Conservation (phyloP, 2,888 invertebrate species). For the Oligia latruncula region DNA sequence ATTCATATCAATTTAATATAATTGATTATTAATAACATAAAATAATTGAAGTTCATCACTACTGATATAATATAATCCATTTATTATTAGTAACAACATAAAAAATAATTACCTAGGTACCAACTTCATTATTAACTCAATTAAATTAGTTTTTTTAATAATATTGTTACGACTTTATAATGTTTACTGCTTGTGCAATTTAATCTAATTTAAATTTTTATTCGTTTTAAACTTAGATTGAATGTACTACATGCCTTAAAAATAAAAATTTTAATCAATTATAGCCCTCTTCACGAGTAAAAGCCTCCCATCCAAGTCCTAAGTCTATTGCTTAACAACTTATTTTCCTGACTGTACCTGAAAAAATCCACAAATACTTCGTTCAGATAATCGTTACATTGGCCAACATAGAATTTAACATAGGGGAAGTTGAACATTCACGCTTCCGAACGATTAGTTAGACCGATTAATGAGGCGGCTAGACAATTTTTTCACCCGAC, state of each 20-base stretch:
- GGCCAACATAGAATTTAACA: background rate
- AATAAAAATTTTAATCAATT: no score
- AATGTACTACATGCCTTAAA: background rate
- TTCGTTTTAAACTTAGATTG: background rate
- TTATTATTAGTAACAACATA: background rate
- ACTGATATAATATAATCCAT: background rate
- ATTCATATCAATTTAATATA: background rate
- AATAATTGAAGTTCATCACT: background rate
- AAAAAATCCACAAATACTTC: background rate
- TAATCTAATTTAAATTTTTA: background rate
- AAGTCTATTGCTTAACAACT: background rate
- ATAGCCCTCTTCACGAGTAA: background rate
- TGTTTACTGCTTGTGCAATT: background rate
- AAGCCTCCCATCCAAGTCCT: background rate
- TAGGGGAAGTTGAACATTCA: constrained; percentile 9
- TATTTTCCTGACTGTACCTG: background rate
- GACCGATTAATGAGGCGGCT: background rate
- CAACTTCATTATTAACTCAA: background rate
- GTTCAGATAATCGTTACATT: background rate
- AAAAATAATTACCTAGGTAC: background rate
- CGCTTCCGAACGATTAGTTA: constrained; percentile 19
- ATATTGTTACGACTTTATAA: background rate
- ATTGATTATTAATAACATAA: background rate
- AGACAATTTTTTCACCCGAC: constrained; percentile 28
- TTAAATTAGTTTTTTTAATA: background rate